Conservation (phyloP, 2,113 vertebrate species). For the Pseudopodoces humilis region DNA sequence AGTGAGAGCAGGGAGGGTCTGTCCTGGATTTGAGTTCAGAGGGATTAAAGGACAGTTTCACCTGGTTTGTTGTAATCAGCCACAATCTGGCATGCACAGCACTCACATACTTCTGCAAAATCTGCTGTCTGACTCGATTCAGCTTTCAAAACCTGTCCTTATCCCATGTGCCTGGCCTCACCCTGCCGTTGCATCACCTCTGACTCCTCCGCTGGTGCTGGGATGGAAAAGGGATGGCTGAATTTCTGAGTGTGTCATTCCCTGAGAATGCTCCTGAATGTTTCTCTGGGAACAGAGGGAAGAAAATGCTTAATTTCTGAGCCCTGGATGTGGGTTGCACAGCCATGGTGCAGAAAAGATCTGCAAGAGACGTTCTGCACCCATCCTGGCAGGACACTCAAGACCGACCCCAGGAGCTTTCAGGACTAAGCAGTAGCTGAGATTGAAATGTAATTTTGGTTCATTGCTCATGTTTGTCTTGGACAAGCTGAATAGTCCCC, state of each 20-base stretch:
- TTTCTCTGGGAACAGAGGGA: not conserved
- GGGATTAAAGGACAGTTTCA: slow-evolving; percentile 14
- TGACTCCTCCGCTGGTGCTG: not conserved
- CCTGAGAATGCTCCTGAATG: not conserved
- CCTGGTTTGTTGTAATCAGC: not conserved
- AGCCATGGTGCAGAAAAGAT: fast-evolving
- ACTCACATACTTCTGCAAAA: slow-evolving; percentile 15
- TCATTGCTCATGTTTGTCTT: not conserved
- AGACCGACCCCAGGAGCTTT: not conserved
- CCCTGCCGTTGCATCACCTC: not conserved
- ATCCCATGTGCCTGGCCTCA: not conserved
- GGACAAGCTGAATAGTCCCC: not conserved
- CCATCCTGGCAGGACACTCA: not conserved
- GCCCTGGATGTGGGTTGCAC: not conserved
- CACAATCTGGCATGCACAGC: not conserved
- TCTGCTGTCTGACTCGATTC: not conserved
- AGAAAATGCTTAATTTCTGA: not conserved
- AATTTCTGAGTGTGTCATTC: fast-evolving
- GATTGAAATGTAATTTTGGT: not conserved
- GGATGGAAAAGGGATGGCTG: not conserved
- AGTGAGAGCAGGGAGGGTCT: not conserved
- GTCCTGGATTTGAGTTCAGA: not conserved
- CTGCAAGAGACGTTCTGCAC: not conserved
- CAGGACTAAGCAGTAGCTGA: not conserved
- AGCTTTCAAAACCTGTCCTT: slow-evolving; percentile 36